Base-by-base conservation (phyloP, 2,888 invertebrate genomes). In the Ctenicera cuprea region DNA sequence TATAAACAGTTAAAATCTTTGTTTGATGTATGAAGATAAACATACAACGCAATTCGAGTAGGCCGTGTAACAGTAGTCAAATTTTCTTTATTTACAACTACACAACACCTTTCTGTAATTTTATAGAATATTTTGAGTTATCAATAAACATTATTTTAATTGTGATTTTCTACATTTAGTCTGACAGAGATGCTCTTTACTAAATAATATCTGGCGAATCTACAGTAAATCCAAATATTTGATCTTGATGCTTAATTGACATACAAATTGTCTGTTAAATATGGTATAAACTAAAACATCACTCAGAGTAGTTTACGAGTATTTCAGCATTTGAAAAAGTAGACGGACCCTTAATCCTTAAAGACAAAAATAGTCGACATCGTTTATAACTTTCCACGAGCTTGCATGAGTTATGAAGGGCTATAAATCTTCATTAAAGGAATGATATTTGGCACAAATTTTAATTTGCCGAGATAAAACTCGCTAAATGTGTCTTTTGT, bases 371-470 rank as follows among this genome's bases (percentile, higher is more conserved):
- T 62, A 62, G 62, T 62, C 9, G 45, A 62, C 41, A 41, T 62
- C 62, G 62, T 62, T 62, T 62, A 62, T 62, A 62, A 64, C 64
- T 64, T 64, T 64, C 64, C 48, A 33, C 41, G 16, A 57, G 45
- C 57, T 69, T 20, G 70, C 57, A 61, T 73, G 69, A 75, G 45
- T 73, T 73, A 75, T 70, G 57, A 59, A 43, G 41, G 45, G 45
- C 59, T 38, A 77, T 77, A 73, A 73, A 77, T 77, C 68, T 75
- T 77, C 75, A 75, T 77, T 77, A 73, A 54, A 43, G 50, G 45
- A 77, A 73, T 77, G 71, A 73, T 77, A 73, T 75, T 75, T 71
- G 71, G 71, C 75, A 72, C 77, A 71, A 77, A 75, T 75, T 75
- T 75, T 77, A 75, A 77, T 77, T 77, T 77, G 37, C 72, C 48